Percentiles rank a stretch among this genome's conserved stretches.
Conservation (phyloP, 2,113 vertebrate genomes). For the Panthera uncia region DNA sequence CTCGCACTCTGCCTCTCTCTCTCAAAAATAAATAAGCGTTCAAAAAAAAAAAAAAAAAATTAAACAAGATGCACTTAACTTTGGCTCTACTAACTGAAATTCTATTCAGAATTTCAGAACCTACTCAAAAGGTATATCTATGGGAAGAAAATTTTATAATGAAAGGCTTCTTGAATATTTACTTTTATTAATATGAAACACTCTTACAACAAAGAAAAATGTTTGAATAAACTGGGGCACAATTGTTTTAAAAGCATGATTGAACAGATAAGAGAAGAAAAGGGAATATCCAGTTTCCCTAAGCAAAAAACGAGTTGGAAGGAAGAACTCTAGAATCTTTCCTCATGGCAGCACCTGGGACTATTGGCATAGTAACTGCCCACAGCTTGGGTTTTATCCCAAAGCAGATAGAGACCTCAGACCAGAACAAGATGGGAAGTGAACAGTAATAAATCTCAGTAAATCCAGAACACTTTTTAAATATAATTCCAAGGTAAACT, state of each 20-base stretch:
- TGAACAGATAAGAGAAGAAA: neutral
- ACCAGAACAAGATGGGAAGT: neutral
- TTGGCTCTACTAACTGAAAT: neutral
- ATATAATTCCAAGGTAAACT: neutral
- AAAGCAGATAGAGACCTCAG: neutral
- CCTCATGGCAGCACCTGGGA: accelerated
- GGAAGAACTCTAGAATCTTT: accelerated
- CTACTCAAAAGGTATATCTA: neutral
- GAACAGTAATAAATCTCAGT: neutral
- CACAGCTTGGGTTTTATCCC: neutral
- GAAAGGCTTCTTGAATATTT: neutral
- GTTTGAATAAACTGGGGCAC: neutral
- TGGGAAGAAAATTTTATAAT: neutral
- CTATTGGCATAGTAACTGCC: neutral
- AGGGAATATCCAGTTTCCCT: neutral
- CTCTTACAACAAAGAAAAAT: neutral
- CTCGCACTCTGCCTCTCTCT: too few species aligned
- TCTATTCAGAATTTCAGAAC: neutral
- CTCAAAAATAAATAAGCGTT: too few species aligned
- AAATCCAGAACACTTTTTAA: neutral
- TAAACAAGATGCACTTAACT: neutral
- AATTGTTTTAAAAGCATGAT: neutral
- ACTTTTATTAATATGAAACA: neutral
- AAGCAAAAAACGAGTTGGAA: neutral
- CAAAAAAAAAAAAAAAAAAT: too few species aligned